Base-by-base conservation (phyloP, 2,888 invertebrate genomes). In the Norana najaformis region DNA sequence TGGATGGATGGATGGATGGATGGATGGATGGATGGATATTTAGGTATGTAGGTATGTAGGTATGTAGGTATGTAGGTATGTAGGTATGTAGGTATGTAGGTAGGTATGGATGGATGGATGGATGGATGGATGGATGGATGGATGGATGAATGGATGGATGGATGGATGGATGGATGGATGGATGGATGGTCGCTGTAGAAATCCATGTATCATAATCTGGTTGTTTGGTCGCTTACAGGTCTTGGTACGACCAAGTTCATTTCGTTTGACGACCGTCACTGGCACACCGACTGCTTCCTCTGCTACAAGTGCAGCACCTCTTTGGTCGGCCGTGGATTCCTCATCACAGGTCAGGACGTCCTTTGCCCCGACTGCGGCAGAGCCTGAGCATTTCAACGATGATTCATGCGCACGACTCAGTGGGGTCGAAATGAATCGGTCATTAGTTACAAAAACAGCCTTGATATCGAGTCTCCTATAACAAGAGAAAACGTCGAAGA, bases 211-310 rank as follows among this genome's bases (percentile, higher is more conserved):
- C 34, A 88, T 38, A 20, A 35, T 88, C 20, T 4, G 89, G 6
- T 34, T 39, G 34, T 89, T 89, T 89, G 69, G 95, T 34, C 35
- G 41, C 0, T 95, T n/a, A n/a, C n/a, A 98, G 98, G 98, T 93
- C 98, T 98, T 96, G 98, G 98, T 94, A 98, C 98, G 95, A 98
- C 98, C 91, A 97, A 99, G 94, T 99, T 99, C 96, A 99, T 99
- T 96, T 99, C 99, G 92, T 99, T 99, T 96, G 99, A 99, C 95
- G 99, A 99, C 96, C 97, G 98, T 93, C 99, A 99, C 96, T 99
- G 99, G 99, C 99, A 99, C 96, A 99, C 99, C 96, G 99, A 99
- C 95, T 95, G 95, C 93, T 99, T 99, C 96, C 97, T 97, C 95
- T 99, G 99, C 96, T 98, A 98, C 94, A 97, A 97, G 94, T 99